Percentiles rank a stretch among this genome's conserved stretches.
Conservation (phyloP, 2,888 invertebrate genomes). For the Rhimphoctona megacephalus region DNA sequence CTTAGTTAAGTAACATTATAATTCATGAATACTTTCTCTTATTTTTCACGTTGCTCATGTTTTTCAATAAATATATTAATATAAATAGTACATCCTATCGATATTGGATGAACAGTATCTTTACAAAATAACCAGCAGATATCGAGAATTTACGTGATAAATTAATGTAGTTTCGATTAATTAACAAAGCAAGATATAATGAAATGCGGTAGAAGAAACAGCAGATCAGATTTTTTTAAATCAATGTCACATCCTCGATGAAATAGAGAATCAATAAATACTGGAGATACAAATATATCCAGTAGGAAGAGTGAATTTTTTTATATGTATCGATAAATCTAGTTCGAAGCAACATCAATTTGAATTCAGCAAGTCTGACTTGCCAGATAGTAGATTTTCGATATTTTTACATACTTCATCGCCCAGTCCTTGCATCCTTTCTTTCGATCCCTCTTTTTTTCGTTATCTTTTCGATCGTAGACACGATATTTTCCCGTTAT, state of each 20-base stretch:
- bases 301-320: background rate
- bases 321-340: background rate
- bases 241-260: background rate
- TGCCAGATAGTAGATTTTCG: background rate
- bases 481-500: slow-evolving; percentile 18
- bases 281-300: background rate
- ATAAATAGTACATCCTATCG: no score
- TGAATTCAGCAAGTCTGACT: background rate
- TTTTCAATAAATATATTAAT: no score
- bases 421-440: background rate
- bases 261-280: background rate
- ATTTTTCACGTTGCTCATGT: no score
- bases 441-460: slow-evolving; percentile 2
- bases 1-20: no score
- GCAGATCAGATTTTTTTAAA: background rate
- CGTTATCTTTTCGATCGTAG: slow-evolving; percentile 21
- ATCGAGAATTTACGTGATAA: no score
- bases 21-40: no score
- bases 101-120: no score
- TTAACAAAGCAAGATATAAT: background rate
- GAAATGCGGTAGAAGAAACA: background rate
- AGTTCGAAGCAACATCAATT: background rate
- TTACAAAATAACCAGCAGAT: no score
- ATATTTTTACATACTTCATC: background rate
- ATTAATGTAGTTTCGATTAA: background rate